Evolutionary conservation across 2,888 invertebrate species (phyloP), one percentile per base, ranked within the genome.

Genomic region (Drosophila neotestacea): DNA sequence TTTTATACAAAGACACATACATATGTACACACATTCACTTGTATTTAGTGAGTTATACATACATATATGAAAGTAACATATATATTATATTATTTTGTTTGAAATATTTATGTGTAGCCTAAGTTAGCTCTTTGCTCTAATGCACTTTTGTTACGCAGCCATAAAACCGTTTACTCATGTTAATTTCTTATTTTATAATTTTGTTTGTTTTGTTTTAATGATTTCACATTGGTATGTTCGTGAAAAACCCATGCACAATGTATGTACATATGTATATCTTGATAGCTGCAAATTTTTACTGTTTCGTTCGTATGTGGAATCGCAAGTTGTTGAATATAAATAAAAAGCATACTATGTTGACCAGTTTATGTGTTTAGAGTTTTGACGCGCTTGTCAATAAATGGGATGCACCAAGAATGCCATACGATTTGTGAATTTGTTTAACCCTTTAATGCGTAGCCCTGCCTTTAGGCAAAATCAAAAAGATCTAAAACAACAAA

Each of bases 281-380:
- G n/a, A 30, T 54, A 34, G 59, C 44, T 71, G 52, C 64, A 44
- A 46, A 10, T 55, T 50, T 67, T 51, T 51, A 38, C 27, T 68
- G 68, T 73, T 68, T 73, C 52, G 56, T 47, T 68, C 54, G 27
- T 47, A 52, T 59, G 4, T 11, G 13, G 48, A 66, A 34, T 36
- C 38, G 9, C 3, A 65, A 60, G 11, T 54, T 61, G 71, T 71
- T 66, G 34, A 58, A 44, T 52, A 44, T 54, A 72, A 66, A 71
- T 63, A 50, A 28, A 52, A 46, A 22, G 41, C 28, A 22, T 22
- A 22, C 34, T 5, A 6, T 38, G 11, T 46, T 39, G 13, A 32
- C 16, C 6, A 44, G 32, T 36, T 51, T 13, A n/a, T 48, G 16
- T 6, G 9, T 44, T 27, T 41, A 0, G 41, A 41, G 2, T 22